Conservation (phyloP, 2,888 invertebrate species). For the Chymomyza amoena region DNA sequence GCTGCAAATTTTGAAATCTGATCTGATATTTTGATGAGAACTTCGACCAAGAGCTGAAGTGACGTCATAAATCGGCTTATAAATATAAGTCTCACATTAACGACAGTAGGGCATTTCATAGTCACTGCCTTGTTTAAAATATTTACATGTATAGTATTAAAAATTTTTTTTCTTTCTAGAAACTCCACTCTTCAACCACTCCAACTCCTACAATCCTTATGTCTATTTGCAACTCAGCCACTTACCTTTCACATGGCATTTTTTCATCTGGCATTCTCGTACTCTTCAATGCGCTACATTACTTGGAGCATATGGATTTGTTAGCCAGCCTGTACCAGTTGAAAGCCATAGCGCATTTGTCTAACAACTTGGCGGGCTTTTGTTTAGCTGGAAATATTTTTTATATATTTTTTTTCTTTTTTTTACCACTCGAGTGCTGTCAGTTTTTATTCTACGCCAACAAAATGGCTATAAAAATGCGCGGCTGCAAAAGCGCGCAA, state of each 20-base stretch:
- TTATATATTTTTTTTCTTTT: background rate
- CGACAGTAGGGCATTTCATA: no score
- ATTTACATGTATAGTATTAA: no score
- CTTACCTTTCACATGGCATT: constrained; percentile 52
- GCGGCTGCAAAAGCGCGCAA: constrained; percentile 60
- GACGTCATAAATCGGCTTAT: no score
- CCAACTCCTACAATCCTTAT: background rate
- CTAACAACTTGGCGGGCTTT: background rate
- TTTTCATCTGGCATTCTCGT: constrained; percentile 37
- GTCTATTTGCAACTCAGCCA: constrained; percentile 26
- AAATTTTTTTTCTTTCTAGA: no score
- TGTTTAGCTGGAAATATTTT: background rate
- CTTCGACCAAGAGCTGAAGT: no score
- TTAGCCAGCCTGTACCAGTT: constrained; percentile 10
- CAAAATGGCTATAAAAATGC: constrained; percentile 55
- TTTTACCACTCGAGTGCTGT: constrained; percentile 33
- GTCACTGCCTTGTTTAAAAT: no score
- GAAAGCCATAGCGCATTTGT: background rate
- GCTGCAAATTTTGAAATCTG: no score
- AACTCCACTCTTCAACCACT: background rate
- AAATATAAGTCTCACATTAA: no score
- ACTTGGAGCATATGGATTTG: constrained; percentile 11
- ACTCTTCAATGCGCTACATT: constrained; percentile 12
- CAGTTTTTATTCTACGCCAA: constrained; percentile 24
- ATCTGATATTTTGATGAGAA: no score